Evolutionary conservation across 2,888 invertebrate species (phyloP).

Genomic region (Hetaerina titia): DNA sequence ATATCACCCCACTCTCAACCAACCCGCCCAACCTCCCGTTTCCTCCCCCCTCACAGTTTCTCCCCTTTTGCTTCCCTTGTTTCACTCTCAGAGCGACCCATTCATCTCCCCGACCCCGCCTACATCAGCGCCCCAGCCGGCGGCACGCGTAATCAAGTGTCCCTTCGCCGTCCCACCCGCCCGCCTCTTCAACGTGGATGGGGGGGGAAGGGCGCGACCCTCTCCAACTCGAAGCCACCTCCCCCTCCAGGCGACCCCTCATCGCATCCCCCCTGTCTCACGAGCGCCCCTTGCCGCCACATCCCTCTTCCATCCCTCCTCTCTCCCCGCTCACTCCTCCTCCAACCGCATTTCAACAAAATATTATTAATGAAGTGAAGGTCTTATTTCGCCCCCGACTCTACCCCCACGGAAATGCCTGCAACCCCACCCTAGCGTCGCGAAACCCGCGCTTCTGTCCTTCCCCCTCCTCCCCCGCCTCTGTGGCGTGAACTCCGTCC

Average conservation of each 20-base stretch:
- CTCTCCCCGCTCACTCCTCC: not conserved
- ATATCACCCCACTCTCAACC: not conserved
- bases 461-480: not conserved
- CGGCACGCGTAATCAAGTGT: constrained; percentile 59
- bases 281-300: too few relatives aligned
- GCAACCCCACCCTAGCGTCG: not conserved
- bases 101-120: constrained; percentile 31
- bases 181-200: not conserved
- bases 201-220: not conserved
- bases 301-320: not conserved
- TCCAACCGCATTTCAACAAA: not conserved
- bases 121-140: constrained; percentile 9
- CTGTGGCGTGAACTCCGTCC: not conserved
- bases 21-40: not conserved
- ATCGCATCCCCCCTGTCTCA: not conserved
- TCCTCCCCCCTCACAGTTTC: not conserved
- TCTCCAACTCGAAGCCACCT: not conserved
- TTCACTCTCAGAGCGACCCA: constrained; percentile 18
- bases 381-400: constrained; percentile 10
- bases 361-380: constrained; percentile 63
- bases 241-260: not conserved
- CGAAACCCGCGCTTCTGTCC: not conserved
- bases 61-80: constrained; percentile 30
- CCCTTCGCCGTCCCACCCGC: not conserved
- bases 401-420: not conserved